Percentiles rank a stretch among this genome's conserved stretches.
Evolutionary conservation across 2,888 invertebrate species (phyloP).

Genomic region (Dermolepida albohirtum): DNA sequence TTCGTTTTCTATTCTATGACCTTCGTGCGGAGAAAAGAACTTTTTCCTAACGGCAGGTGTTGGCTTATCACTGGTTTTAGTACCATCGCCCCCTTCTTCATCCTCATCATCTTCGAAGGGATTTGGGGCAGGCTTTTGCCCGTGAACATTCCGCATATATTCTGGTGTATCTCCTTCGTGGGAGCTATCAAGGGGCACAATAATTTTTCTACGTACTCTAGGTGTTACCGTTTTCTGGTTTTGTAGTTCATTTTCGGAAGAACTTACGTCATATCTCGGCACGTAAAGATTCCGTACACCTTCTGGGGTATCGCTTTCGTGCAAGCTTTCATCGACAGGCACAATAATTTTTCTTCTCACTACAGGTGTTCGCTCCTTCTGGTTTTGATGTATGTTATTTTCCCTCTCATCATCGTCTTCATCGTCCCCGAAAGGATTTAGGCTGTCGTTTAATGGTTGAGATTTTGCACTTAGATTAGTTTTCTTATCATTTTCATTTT

Average conservation of each 20-base stretch:
- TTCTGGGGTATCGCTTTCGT: constrained; percentile 39
- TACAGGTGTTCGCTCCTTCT: constrained; percentile 46
- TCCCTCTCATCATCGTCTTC: constrained; percentile 56
- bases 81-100: not conserved
- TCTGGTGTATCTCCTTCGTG: constrained; percentile 33
- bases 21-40: too few relatives aligned
- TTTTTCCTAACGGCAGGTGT: too few relatives aligned
- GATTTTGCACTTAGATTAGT: not conserved
- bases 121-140: constrained; percentile 5
- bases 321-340: constrained; percentile 39
- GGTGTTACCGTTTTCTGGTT: constrained; percentile 45
- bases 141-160: not conserved
- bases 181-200: constrained; percentile 32
- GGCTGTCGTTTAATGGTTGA: constrained; percentile 9
- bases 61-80: not conserved
- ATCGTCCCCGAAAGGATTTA: constrained; percentile 51
- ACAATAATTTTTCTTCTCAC: constrained; percentile 46
- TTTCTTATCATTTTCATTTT: constrained; percentile 35
- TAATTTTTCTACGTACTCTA: constrained; percentile 45
- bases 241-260: not conserved
- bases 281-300: not conserved
- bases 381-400: constrained; percentile 51
- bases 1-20: not conserved
- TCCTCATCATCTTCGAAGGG: not conserved
- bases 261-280: constrained; percentile 11